Percentiles rank a stretch among this genome's conserved stretches.
phyloP scores from a whole-genome alignment of 2,797 vertebrate genomes.

The Ataeniobius toweri region DNA sequence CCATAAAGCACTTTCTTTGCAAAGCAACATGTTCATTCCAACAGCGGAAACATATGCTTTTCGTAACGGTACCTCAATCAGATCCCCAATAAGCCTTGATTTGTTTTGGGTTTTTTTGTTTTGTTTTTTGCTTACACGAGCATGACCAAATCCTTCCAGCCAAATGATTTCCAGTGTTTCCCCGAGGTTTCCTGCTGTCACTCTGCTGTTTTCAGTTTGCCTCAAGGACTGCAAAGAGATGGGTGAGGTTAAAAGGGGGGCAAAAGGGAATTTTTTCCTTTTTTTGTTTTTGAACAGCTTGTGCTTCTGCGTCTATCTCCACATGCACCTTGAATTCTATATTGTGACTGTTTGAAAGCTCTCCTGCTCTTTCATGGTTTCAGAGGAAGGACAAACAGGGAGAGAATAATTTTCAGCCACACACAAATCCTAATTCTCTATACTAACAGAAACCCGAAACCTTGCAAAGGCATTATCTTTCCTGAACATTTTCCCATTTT shows the following conservation, averaged over 20 bases:
- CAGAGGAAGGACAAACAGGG: constrained; percentile 35
- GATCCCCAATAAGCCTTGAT: constrained; percentile 14
- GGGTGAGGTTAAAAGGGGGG: constrained; percentile 26
- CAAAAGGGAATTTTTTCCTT: constrained; percentile 26
- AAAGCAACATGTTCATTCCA: neutral
- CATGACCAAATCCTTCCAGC: constrained; percentile 17
- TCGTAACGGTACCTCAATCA: neutral
- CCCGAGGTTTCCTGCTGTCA: constrained; percentile 7
- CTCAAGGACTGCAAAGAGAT: constrained; percentile 35
- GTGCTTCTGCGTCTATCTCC: constrained; percentile 36
- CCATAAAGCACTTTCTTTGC: neutral
- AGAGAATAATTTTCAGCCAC: constrained; percentile 12
- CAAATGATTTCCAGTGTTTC: constrained; percentile 3
- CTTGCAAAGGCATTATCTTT: neutral
- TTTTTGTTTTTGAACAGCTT: constrained; percentile 22
- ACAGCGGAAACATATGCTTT: neutral
- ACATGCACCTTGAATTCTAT: constrained; percentile 2
- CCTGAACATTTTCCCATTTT: no score
- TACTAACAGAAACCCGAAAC: neutral
- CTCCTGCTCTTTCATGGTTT: constrained; percentile 38
- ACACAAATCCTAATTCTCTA: neutral
- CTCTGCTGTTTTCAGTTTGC: constrained; percentile 26
- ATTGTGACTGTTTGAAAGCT: constrained; percentile 24
- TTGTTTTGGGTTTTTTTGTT: neutral
- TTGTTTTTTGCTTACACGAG: constrained; percentile 1